Conservation (phyloP, 2,113 vertebrate genomes). For the Charadrius vociferus region DNA sequence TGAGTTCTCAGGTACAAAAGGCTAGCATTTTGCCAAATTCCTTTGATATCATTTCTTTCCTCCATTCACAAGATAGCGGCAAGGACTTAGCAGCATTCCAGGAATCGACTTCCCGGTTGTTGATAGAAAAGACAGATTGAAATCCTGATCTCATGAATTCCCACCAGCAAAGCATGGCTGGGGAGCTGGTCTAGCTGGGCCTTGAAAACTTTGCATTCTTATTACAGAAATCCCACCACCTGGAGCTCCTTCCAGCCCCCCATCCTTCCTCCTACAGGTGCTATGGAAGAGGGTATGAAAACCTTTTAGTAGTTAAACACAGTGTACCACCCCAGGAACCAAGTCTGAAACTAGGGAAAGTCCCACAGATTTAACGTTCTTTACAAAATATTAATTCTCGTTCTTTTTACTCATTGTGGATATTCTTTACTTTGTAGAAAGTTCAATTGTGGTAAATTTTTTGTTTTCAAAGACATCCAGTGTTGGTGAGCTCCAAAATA, state of each 20-base stretch:
- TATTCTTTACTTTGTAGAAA: not conserved
- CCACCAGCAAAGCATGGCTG: rapidly evolving
- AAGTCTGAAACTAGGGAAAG: not conserved
- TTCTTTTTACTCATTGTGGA: not conserved
- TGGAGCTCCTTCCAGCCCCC: not conserved
- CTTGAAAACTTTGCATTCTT: not conserved
- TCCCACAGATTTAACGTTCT: not conserved
- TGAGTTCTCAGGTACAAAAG: not conserved
- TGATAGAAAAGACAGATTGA: not conserved
- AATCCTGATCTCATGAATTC: not conserved
- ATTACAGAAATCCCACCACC: not conserved
- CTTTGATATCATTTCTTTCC: not conserved
- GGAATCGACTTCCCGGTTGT: not conserved
- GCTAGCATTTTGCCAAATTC: not conserved
- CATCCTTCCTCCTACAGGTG: rapidly evolving
- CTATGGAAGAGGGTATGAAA: rapidly evolving
- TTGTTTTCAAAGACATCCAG: not conserved
- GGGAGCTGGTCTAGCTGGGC: not conserved
- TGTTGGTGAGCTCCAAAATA: not conserved
- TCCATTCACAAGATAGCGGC: not conserved
- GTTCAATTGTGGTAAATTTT: not conserved
- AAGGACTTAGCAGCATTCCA: not conserved
- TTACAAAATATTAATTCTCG: not conserved
- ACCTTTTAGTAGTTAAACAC: not conserved
- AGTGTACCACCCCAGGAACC: not conserved